phyloP scores from a whole-genome alignment of 2,797 vertebrate species.

The Eulemur albifrons region DNA sequence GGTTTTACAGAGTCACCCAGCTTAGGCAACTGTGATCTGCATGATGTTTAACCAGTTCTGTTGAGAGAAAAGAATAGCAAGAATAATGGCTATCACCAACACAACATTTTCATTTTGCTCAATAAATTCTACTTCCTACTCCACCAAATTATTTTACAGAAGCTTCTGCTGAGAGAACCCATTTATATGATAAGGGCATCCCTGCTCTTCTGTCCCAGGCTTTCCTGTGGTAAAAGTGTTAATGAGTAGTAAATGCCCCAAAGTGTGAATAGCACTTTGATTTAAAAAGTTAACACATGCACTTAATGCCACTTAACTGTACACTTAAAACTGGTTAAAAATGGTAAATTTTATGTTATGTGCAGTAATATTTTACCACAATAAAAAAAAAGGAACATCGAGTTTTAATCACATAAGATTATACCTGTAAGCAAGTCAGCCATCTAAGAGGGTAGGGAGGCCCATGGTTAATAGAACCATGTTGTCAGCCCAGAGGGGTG shows the following conservation, averaged over 20 bases:
- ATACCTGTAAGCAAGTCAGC: neutral
- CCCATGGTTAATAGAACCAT: neutral
- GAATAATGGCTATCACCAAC: neutral
- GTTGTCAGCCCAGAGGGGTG: rapidly evolving
- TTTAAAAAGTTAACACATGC: neutral
- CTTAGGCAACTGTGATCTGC: neutral
- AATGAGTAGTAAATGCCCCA: neutral
- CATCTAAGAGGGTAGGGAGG: neutral
- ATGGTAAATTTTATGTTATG: neutral
- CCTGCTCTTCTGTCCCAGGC: neutral
- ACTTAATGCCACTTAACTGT: neutral
- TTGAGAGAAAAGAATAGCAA: conserved; percentile 22
- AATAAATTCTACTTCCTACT: neutral
- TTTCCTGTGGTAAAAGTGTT: neutral
- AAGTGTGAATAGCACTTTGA: neutral
- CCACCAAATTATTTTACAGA: neutral
- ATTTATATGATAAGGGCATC: neutral
- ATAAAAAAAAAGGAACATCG: neutral
- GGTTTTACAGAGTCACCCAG: neutral
- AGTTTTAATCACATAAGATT: neutral
- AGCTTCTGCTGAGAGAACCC: neutral
- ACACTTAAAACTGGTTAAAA: neutral
- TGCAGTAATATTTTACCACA: neutral
- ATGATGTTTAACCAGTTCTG: neutral
- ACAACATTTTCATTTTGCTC: neutral